Evolutionary conservation across 2,797 vertebrate species (phyloP), one percentile per base, ranked within the genome.

Genomic region (Anabas testudineus): DNA sequence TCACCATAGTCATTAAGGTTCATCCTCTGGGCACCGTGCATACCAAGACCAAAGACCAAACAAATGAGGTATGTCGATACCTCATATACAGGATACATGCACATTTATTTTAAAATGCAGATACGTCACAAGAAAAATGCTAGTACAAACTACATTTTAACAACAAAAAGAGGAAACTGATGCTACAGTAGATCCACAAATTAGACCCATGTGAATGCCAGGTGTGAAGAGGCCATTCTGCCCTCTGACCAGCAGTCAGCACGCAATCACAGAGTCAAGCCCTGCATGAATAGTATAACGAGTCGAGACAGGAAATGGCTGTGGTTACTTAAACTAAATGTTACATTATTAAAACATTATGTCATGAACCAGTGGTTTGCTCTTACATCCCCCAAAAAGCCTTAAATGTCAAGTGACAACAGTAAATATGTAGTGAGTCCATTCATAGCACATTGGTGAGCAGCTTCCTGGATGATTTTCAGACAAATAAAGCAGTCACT

Each of bases 231-330:
- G 24, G 39, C 19, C 26, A 58, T 60, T 51, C 19, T 55, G 73
- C 46, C 36, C 22, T 47, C 30, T 57, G 51, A 68, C 16, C 3
- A 57, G 61, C 54, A 58, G 47, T 67, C 14, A 9, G 63, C 62
- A 70, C 10, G 39, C 47, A 62, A 59, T 82, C 68, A 52, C 55
- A 64, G 21, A 68, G n/a, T 43, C 22, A 22, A 65, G 52, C 21
- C 37, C 57, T 37, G 43, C 54, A 63, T 13, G 24, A 66, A 49
- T 18, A 4, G 7, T 26, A 55, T 45, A 78, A 84, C 66, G 68
- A 77, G 42, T 74, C 56, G 55, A 61, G 73, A 73, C 70, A 76
- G 84, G 68, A 88, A 81, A 58, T 46, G 34, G 47, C 2, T 74
- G 69, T 43, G 58, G 70, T 32, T 21, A 70, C 65, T 51, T 13